These are phyloP conservation scores for Rhagonycha lutea DNA, from an alignment of 2,888 invertebrate species.

Conservation along the genomic window DNA sequence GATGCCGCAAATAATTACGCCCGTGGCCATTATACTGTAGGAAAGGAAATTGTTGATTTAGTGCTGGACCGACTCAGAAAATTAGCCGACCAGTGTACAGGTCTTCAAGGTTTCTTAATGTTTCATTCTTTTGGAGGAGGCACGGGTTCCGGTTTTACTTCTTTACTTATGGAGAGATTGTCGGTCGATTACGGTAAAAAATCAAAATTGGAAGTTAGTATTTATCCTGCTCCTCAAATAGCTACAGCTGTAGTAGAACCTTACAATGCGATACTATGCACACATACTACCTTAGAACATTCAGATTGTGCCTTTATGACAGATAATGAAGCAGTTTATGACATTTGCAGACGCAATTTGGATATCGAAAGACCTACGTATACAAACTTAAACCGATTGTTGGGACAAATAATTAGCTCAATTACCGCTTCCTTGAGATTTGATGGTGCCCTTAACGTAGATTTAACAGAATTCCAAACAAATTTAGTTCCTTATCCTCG, in stretches of 20 bases:
- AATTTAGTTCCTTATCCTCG: conserved; percentile 57
- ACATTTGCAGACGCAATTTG: conserved; percentile 64
- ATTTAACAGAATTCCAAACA: conserved; percentile 65
- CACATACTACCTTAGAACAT: conserved; percentile 49
- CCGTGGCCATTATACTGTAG: conserved; percentile 75
- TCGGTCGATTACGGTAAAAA: conserved; percentile 46
- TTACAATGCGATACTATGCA: conserved; percentile 66
- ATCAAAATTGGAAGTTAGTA: conserved; percentile 61
- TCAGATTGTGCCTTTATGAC: conserved; percentile 67
- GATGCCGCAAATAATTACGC: conserved; percentile 90
- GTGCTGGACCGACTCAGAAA: conserved; percentile 70
- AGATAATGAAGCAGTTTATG: conserved; percentile 73
- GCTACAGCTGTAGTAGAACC: conserved; percentile 61
- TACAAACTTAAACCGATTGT: conserved; percentile 66
- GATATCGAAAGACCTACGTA: conserved; percentile 63
- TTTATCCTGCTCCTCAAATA: conserved; percentile 77
- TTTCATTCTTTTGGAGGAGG: conserved; percentile 77
- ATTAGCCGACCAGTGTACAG: conserved; percentile 65
- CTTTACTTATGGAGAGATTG: conserved; percentile 78
- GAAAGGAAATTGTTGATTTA: conserved; percentile 67
- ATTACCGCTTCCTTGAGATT: conserved; percentile 65
- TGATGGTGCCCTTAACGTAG: conserved; percentile 64
- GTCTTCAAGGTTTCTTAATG: conserved; percentile 55
- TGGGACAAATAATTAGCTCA: conserved; percentile 61
- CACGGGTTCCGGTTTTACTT: conserved; percentile 83